A percentile compares a stretch with the other conserved stretches of the same genome.
phyloP scores from a whole-genome alignment of 2,113 vertebrate species.

The Pseudorasbora parva region DNA sequence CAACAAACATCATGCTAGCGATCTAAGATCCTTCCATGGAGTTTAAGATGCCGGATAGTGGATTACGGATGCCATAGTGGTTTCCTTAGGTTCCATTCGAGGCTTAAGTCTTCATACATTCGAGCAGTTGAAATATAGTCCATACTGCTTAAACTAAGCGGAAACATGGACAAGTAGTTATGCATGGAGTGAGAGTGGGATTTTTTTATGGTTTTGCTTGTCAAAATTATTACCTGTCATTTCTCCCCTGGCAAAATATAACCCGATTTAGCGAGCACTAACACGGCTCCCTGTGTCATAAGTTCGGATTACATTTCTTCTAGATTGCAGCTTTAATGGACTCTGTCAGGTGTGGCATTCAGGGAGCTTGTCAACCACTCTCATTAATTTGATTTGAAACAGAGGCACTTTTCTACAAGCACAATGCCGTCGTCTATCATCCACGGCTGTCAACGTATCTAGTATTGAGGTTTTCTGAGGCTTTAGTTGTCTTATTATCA shows the following conservation, averaged over 20 bases:
- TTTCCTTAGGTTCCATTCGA: conserved; percentile 4
- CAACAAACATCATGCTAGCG: not conserved
- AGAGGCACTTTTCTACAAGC: conserved; percentile 33
- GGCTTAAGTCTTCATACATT: conserved; percentile 3
- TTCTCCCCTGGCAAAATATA: conserved; percentile 63
- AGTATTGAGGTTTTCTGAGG: not conserved
- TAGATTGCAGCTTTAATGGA: conserved; percentile 42
- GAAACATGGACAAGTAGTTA: conserved; percentile 38
- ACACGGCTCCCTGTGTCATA: conserved; percentile 61
- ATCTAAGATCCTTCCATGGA: not conserved
- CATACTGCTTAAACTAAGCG: conserved; percentile 14
- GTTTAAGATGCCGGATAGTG: conserved; percentile 3
- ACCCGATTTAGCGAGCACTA: conserved; percentile 52
- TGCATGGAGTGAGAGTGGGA: conserved; percentile 16
- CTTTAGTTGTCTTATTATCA: conserved; percentile 11
- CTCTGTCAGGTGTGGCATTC: conserved; percentile 61
- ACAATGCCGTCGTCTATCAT: not conserved
- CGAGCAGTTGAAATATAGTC: conserved; percentile 32
- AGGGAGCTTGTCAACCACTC: conserved; percentile 37
- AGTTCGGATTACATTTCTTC: conserved; percentile 47
- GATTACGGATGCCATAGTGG: conserved; percentile 16
- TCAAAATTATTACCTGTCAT: conserved; percentile 51
- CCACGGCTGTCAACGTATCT: not conserved
- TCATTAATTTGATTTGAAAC: conserved; percentile 53
- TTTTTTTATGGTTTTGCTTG: conserved; percentile 47